Percentiles rank a stretch among this genome's conserved stretches.
Evolutionary conservation across 2,113 vertebrate species (phyloP).

Genomic region (Apodemus speciosus): DNA sequence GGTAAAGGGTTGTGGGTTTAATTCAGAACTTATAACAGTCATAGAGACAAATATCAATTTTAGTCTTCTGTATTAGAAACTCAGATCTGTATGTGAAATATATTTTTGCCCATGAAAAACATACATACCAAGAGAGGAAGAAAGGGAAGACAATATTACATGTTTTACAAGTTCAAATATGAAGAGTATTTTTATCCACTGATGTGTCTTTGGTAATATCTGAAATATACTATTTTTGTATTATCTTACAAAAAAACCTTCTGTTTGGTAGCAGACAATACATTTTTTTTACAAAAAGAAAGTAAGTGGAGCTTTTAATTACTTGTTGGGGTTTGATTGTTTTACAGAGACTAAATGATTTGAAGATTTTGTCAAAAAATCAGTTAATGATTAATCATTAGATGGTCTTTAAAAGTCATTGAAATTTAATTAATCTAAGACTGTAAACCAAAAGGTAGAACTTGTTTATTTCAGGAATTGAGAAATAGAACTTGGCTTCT

Average conservation of each 20-base stretch:
- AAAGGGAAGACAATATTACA: neutral
- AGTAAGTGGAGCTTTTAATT: too few relatives aligned
- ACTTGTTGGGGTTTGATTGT: neutral
- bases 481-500: neutral
- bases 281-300: neutral
- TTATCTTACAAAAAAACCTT: neutral
- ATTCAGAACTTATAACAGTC: too few relatives aligned
- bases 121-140: neutral
- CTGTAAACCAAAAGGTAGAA: neutral
- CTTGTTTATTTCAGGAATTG: neutral
- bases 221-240: neutral
- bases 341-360: neutral
- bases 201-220: neutral
- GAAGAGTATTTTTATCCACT: neutral
- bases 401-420: neutral
- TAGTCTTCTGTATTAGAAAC: neutral
- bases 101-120: neutral
- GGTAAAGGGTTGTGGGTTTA: neutral
- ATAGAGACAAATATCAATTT: too few relatives aligned
- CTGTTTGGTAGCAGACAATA: too few relatives aligned
- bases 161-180: neutral
- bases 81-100: neutral
- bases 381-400: neutral
- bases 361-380: neutral
- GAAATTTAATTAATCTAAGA: neutral